phyloP scores from a whole-genome alignment of 2,113 vertebrate species.

The Varanus komodoensis region DNA sequence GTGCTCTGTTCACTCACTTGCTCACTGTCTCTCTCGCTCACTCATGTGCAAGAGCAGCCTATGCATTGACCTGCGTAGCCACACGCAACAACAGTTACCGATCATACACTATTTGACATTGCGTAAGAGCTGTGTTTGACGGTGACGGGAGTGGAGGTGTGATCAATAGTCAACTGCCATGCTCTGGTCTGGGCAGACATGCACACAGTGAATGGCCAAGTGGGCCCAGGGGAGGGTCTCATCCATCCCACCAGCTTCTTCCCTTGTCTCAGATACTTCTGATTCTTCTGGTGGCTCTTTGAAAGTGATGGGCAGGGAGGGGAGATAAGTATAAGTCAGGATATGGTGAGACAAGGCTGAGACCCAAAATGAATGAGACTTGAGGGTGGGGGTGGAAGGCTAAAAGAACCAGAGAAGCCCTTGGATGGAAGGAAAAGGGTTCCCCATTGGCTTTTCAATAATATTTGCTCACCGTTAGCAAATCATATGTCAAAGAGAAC shows the following conservation, averaged over 20 bases:
- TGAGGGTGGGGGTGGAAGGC: not conserved
- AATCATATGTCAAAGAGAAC: not conserved
- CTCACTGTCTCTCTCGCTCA: no score
- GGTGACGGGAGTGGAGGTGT: not conserved
- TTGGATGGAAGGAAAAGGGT: constrained; percentile 8
- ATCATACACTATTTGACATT: not conserved
- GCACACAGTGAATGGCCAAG: no score
- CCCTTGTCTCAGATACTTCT: no score
- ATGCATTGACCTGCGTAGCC: not conserved
- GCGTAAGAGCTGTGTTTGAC: not conserved
- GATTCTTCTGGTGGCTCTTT: no score
- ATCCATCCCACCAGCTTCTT: no score
- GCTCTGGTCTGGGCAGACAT: not conserved
- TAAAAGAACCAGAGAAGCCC: not conserved
- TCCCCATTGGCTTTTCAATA: constrained; percentile 1
- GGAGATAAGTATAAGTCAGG: not conserved
- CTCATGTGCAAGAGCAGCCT: not conserved
- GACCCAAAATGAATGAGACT: not conserved
- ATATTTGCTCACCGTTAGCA: not conserved
- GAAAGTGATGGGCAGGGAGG: no score
- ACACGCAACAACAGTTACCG: not conserved
- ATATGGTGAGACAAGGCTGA: not conserved
- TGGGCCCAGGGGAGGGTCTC: no score
- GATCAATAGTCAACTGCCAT: not conserved
- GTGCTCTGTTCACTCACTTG: not conserved